Base-by-base conservation (phyloP, 2,797 vertebrate species). In the Petrocephalus schoutedeni region DNA sequence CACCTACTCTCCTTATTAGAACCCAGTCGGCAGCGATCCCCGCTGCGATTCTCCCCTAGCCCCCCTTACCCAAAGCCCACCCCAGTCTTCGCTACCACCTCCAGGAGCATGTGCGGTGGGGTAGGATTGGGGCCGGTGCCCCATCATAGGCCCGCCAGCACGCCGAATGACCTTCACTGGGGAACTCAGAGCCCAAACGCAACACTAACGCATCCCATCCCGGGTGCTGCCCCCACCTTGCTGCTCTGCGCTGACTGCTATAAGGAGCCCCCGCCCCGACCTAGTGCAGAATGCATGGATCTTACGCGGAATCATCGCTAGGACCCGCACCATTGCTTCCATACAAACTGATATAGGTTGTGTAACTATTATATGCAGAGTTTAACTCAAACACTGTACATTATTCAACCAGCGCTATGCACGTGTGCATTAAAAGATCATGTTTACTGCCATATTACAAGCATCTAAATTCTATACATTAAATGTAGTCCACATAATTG, bases 1-100 rank as follows among this genome's bases (percentile, higher is more conserved):
- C 87, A 91, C 90, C 90, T 80, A 77, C 88, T 80, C 86, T 80
- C 86, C 88, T 90, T 93, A 93, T 93, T 94, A 94, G 94, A 91
- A 95, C 91, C 90, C 91, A 90, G 94, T 94, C 92, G 94, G 92
- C 91, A 92, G 90, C 89, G 92, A 92, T 91, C 92, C 90, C 95
- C 87, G 94, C 95, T 95, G 95, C 16, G 93, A 92, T 93, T 92
- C 91, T 41, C 92, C 91, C 90, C 19, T 19, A 9, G 94, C 94
- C 91, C 41, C 41, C 41, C 41, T 45, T 45, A 93, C 95, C 92
- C 94, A 93, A 93, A 93, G 89, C 90, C 90, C 91, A 91, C 90
- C 89, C 91, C 90, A 91, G n/a, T 74, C 71, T 77, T 45, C 56
- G 0, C 36, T 45, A n/a, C 36, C 1, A 36, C 2, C 36, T 41